Conservation (phyloP, 1,140 invertebrate genomes). For the Propsilocerus akamusi region DNA sequence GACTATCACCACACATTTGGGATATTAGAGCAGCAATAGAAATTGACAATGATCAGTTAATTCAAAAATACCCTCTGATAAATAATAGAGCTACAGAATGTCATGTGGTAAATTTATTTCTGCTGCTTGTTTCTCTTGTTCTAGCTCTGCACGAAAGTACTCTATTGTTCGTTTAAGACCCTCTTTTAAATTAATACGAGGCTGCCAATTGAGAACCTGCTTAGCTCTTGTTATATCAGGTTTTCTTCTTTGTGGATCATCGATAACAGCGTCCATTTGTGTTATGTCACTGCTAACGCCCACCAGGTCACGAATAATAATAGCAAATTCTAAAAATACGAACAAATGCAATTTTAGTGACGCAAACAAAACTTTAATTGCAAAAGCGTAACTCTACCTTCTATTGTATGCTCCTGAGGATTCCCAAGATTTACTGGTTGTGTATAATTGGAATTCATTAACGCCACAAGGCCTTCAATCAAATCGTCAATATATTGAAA, state of each 20-base stretch:
- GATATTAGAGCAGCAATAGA: too few species aligned
- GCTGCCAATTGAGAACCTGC: constrained; percentile 75
- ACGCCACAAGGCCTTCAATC: constrained; percentile 77
- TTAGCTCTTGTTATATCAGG: constrained; percentile 87
- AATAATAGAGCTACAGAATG: too few species aligned
- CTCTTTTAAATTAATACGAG: constrained; percentile 67
- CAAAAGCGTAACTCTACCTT: constrained; percentile 36
- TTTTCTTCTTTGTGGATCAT: constrained; percentile 86
- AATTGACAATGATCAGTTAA: too few species aligned
- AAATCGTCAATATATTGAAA: constrained; percentile 98
- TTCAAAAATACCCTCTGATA: too few species aligned
- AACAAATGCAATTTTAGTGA: constrained; percentile 2
- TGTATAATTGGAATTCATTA: constrained; percentile 92
- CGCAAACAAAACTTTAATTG: neutral
- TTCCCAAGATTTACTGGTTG: constrained; percentile 94
- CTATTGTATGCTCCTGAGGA: constrained; percentile 93
- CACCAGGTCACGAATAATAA: constrained; percentile 73
- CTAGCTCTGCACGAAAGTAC: constrained; percentile 78
- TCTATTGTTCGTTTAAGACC: constrained; percentile 78
- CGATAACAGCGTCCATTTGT: constrained; percentile 66
- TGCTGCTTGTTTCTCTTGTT: constrained; percentile 22
- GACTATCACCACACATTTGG: too few species aligned
- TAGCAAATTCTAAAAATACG: constrained; percentile 66
- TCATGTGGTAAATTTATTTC: too few species aligned
- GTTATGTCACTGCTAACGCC: constrained; percentile 71